Conservation (phyloP, 2,113 vertebrate species). For the Prietella phreatophila region DNA sequence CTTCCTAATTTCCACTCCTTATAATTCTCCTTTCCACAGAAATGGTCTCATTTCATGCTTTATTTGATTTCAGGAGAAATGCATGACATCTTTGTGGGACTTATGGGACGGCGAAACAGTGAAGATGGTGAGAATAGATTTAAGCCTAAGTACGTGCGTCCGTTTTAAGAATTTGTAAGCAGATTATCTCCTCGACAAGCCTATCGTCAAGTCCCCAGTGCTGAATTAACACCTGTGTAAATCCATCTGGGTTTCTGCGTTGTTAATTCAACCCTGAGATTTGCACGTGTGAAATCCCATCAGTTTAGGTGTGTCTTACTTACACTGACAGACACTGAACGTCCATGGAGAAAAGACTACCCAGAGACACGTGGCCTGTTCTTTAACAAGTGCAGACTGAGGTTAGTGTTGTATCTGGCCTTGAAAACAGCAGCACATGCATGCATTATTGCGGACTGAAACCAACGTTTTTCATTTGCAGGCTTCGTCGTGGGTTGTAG, state of each 20-base stretch:
- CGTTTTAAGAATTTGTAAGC: too few relatives aligned
- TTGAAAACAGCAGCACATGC: background rate
- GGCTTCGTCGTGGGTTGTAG: conserved; percentile 75
- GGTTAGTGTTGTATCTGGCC: conserved; percentile 52
- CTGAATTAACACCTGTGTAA: conserved; percentile 3
- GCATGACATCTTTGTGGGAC: conserved; percentile 92
- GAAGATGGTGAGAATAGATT: conserved; percentile 69
- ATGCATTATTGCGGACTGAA: background rate
- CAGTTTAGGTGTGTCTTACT: conserved; percentile 15
- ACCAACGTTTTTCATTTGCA: conserved; percentile 56
- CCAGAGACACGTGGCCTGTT: conserved; percentile 69
- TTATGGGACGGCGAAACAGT: conserved; percentile 86
- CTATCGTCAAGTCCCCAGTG: background rate
- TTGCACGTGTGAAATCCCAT: background rate
- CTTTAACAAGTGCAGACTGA: conserved; percentile 76
- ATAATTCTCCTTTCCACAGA: background rate
- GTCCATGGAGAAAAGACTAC: conserved; percentile 67
- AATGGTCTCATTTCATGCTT: background rate
- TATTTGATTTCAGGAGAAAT: conserved; percentile 78
- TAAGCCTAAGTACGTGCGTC: background rate
- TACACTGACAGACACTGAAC: conserved; percentile 63
- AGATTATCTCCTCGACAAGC: background rate
- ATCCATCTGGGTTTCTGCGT: background rate
- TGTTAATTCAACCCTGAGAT: background rate
- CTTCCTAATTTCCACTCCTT: background rate